Evolutionary conservation across 2,888 invertebrate species (phyloP).

Genomic region (Orthonevra nobilis): DNA sequence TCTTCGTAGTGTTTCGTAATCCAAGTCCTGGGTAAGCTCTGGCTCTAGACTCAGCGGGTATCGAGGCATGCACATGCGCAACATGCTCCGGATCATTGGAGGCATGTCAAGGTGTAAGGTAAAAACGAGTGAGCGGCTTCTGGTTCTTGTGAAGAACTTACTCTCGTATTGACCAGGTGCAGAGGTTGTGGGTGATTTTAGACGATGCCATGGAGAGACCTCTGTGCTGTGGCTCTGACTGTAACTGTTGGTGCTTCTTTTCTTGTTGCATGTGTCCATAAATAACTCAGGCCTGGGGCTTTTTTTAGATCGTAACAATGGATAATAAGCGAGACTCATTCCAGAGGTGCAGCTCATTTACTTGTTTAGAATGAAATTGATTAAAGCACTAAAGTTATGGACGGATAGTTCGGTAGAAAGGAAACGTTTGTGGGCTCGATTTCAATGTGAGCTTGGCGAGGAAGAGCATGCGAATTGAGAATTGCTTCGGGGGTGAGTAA

Average conservation of each 20-base stretch:
- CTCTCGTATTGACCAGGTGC: conserved; percentile 67
- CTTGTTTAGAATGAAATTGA: conserved; percentile 62
- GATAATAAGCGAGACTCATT: conserved; percentile 48
- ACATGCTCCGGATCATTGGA: conserved; percentile 66
- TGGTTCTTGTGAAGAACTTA: conserved; percentile 60
- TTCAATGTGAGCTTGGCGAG: no score
- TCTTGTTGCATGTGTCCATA: conserved; percentile 58
- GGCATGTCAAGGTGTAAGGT: conserved; percentile 68
- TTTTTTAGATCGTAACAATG: conserved; percentile 63
- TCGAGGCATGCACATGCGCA: conserved; percentile 39
- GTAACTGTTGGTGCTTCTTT: conserved; percentile 50
- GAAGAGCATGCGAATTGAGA: no score
- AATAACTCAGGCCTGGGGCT: conserved; percentile 63
- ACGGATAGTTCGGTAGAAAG: conserved; percentile 26
- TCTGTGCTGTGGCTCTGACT: no score
- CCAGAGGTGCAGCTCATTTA: conserved; percentile 67
- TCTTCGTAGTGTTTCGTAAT: conserved; percentile 66
- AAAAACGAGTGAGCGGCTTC: conserved; percentile 64
- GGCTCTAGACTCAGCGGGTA: conserved; percentile 20
- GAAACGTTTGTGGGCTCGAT: background rate
- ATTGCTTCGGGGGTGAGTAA: background rate
- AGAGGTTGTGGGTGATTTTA: conserved; percentile 66
- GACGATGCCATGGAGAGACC: no score
- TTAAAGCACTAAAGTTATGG: conserved; percentile 43
- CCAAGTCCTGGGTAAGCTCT: conserved; percentile 24